Conservation (phyloP, 2,113 vertebrate species). For the Cololabis saira region DNA sequence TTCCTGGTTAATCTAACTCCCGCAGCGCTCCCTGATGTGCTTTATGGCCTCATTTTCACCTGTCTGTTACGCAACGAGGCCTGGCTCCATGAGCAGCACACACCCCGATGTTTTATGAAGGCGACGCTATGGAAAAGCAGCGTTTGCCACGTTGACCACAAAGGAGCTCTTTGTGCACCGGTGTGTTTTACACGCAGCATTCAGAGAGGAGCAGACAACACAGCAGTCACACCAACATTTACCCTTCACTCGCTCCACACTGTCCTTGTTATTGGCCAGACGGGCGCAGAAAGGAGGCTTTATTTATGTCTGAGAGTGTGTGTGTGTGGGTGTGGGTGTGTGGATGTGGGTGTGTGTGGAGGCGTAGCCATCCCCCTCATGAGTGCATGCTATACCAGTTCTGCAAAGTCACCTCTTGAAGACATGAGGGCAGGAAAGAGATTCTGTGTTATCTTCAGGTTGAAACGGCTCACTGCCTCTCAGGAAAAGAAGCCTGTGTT, state of each 20-base stretch:
- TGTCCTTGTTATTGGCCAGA: slow-evolving; percentile 38
- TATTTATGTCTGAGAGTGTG: slow-evolving; percentile 22
- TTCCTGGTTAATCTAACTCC: slow-evolving; percentile 7
- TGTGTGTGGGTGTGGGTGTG: slow-evolving; percentile 9
- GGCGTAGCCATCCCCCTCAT: background rate
- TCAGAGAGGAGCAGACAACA: slow-evolving; percentile 50
- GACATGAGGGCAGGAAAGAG: slow-evolving; percentile 1
- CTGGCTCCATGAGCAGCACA: slow-evolving; percentile 47
- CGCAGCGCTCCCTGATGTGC: slow-evolving; percentile 3
- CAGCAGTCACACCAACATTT: slow-evolving; percentile 61
- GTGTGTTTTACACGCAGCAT: slow-evolving; percentile 46
- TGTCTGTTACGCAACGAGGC: slow-evolving; percentile 38
- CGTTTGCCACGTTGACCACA: slow-evolving; percentile 47
- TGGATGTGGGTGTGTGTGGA: slow-evolving; percentile 11
- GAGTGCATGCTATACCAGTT: slow-evolving; percentile 15
- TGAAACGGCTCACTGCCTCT: slow-evolving; percentile 16
- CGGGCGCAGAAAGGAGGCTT: slow-evolving; percentile 48
- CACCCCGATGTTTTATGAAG: slow-evolving; percentile 56
- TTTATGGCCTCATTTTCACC: slow-evolving; percentile 39
- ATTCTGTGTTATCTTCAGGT: slow-evolving; percentile 28
- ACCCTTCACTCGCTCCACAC: slow-evolving; percentile 46
- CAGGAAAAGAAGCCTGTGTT: slow-evolving; percentile 30
- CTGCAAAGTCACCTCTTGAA: slow-evolving; percentile 18
- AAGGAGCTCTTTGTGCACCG: slow-evolving; percentile 62
- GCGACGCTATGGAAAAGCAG: slow-evolving; percentile 62